A percentile compares a stretch with the other conserved stretches of the same genome.
Evolutionary conservation across 1,140 invertebrate species (phyloP).

Genomic region (Megathymus violae): DNA sequence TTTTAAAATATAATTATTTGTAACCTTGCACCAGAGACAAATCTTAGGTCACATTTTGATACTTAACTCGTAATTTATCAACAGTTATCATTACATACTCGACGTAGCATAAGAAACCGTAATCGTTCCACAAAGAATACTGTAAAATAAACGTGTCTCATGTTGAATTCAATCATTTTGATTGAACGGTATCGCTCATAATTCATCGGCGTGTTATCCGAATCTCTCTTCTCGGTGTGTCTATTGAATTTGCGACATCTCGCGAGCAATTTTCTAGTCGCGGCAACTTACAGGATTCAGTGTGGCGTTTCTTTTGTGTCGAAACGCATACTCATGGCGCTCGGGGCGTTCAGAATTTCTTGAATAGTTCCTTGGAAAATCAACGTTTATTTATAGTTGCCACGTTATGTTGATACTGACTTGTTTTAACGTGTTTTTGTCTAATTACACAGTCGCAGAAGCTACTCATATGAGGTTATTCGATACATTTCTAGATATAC

Average conservation of each 20-base stretch:
- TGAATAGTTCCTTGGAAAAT: constrained; percentile 31
- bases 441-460: background rate
- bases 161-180: too few species aligned
- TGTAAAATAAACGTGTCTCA: too few species aligned
- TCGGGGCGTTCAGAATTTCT: constrained; percentile 40
- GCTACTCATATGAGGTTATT: background rate
- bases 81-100: too few species aligned
- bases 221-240: constrained; percentile 53
- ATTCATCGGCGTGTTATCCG: constrained; percentile 42
- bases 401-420: background rate
- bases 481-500: too few species aligned
- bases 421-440: background rate
- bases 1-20: too few species aligned
- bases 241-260: constrained; percentile 69
- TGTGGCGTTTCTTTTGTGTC: constrained; percentile 53
- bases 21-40: too few species aligned
- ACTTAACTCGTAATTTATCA: too few species aligned
- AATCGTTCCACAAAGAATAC: too few species aligned
- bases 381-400: constrained; percentile 5
- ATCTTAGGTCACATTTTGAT: too few species aligned
- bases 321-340: constrained; percentile 50
- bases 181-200: background rate
- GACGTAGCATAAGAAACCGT: too few species aligned
- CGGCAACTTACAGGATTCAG: constrained; percentile 50
- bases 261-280: constrained; percentile 63